Evolutionary conservation across 2,113 vertebrate species (phyloP), one percentile per base, ranked within the genome.

Genomic region (Rhadina sibilatrix): DNA sequence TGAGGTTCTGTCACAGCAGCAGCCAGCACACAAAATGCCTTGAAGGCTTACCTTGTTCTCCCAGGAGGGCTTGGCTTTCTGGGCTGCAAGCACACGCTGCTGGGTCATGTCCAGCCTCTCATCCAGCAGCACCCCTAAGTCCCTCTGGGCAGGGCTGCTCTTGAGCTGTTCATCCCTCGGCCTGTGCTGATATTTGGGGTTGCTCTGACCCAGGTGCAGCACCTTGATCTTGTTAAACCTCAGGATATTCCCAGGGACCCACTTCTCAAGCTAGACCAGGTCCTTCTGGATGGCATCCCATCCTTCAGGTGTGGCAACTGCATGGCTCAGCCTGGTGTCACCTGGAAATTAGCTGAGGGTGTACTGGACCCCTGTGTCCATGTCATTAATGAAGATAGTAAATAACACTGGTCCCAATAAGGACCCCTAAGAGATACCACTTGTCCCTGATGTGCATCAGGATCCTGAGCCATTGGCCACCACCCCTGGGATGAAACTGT

Each of bases 241-340:
- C 21, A 7, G 69, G 21, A 6, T 15, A 11, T 42, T 54, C 6
- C 40, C 54, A 38, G 40, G 28, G 20, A 16, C 3, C 2, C 33
- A 19, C 18, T 54, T 42, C 25, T 40, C 0, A 0, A 61, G 7
- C 6, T 40, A 20, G 17, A 31, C 11, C 25, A 31, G 15, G 47
- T 69, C 10, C 17, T 47, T 49, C 54, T 61, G 79, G 38, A 42
- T 27, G 17, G 30, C 3, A 75, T 12, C 25, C 21, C 17, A 27
- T 12, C 33, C 46, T 83, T 60, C 38, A 83, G 5, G 5, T 20
- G 25, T 23, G 25, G 5, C 40, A 69, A 12, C 6, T 15, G 35
- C 21, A 9, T 17, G n/a, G 31, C 8, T 1, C 8, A 27, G 6
- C 40, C 47, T 69, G 70, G 12, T 7, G 12, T 24, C 68, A 59